Percentiles rank a stretch among this genome's conserved stretches.
phyloP scores from a whole-genome alignment of 2,797 vertebrate species.

The Cottoperca gobio region DNA sequence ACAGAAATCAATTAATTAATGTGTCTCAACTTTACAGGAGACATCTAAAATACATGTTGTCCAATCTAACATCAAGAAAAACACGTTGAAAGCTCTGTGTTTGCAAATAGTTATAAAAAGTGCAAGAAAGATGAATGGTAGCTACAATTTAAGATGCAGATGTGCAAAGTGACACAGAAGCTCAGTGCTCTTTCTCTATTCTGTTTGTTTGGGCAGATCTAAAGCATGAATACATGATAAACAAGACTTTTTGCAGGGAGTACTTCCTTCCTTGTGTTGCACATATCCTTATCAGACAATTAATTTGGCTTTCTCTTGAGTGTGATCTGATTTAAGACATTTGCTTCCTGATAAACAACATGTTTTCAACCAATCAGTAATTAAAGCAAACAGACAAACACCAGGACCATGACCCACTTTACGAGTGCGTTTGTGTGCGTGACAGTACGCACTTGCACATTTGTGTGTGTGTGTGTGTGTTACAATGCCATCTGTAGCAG shows the following conservation, averaged over 20 bases:
- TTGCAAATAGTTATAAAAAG: neutral
- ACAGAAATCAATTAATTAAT: neutral
- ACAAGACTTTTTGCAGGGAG: neutral
- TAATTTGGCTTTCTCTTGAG: neutral
- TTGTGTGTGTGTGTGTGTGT: constrained; percentile 46
- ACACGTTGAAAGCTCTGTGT: neutral
- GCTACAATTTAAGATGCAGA: neutral
- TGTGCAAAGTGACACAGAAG: neutral
- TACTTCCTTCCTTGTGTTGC: neutral
- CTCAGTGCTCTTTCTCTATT: neutral
- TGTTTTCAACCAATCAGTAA: constrained; percentile 54
- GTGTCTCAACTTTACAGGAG: neutral
- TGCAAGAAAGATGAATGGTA: neutral
- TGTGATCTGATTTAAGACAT: constrained; percentile 29
- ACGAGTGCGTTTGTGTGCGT: constrained; percentile 15
- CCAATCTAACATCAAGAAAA: neutral
- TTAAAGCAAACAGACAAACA: constrained; percentile 66
- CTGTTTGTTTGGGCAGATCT: neutral
- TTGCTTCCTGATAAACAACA: constrained; percentile 50
- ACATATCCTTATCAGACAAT: neutral
- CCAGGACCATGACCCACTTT: constrained; percentile 76
- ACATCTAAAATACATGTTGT: neutral
- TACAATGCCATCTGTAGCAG: constrained; percentile 78
- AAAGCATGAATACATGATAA: neutral
- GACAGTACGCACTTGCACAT: constrained; percentile 7